phyloP scores from a whole-genome alignment of 2,113 vertebrate species.

The Hucho hucho region DNA sequence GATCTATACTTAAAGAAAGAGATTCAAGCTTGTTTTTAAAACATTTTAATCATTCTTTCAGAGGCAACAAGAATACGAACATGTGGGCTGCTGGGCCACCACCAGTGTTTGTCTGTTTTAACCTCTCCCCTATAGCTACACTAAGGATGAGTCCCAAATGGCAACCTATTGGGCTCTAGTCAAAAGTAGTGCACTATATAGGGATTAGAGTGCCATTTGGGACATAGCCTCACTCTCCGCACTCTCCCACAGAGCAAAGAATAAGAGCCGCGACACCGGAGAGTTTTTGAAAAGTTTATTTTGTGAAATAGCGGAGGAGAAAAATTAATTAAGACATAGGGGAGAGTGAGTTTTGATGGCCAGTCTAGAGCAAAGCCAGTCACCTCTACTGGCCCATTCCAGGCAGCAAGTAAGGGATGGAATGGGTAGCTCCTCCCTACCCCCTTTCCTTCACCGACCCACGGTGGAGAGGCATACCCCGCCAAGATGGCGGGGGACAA shows the following conservation, averaged over 20 bases:
- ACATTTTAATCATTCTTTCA: too few species aligned
- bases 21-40: too few species aligned
- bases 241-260: neutral
- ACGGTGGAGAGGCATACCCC: conserved; percentile 34
- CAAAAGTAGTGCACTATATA: too few species aligned
- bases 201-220: too few species aligned
- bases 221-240: neutral
- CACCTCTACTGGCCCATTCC: conserved; percentile 52
- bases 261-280: conserved; percentile 19
- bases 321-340: conserved; percentile 76
- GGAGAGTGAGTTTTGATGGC: conserved; percentile 51
- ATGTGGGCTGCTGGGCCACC: too few species aligned
- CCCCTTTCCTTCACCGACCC: conserved; percentile 51
- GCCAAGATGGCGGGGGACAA: neutral
- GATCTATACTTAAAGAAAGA: too few species aligned
- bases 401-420: conserved; percentile 39
- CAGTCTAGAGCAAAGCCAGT: conserved; percentile 76
- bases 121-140: too few species aligned
- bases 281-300: conserved; percentile 82
- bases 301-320: conserved; percentile 70
- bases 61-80: too few species aligned
- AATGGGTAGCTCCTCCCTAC: conserved; percentile 28
- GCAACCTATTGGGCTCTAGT: too few species aligned
- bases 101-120: too few species aligned
- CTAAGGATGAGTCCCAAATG: too few species aligned